These are phyloP conservation scores for Tyrannus savana DNA, from an alignment of 2,113 vertebrate genomes.

Conservation along the genomic window DNA sequence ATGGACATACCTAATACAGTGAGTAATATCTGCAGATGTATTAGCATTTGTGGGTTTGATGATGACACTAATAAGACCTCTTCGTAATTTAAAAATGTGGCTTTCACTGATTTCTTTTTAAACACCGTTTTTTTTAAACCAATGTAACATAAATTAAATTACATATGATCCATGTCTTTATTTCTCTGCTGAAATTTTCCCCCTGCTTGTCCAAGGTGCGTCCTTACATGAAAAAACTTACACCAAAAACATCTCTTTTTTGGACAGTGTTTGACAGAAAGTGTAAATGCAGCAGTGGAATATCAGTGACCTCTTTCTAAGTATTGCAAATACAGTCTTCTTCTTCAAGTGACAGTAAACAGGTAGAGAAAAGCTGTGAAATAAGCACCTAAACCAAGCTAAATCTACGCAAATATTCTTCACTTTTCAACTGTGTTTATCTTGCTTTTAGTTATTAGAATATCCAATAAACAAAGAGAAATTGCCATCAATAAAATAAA, in stretches of 20 bases:
- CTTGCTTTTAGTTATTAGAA: neutral
- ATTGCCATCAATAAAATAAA: neutral
- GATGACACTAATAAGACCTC: neutral
- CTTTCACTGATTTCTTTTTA: neutral
- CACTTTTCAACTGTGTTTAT: neutral
- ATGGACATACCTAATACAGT: neutral
- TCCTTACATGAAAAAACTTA: neutral
- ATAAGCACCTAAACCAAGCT: neutral
- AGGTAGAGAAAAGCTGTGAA: neutral
- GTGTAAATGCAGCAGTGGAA: neutral
- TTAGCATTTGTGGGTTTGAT: neutral
- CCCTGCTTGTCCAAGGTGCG: fast-evolving
- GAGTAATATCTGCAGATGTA: neutral
- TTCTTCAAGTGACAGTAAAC: neutral
- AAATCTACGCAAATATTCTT: neutral
- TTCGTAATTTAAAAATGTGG: neutral
- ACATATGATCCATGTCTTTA: neutral
- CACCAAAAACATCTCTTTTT: neutral
- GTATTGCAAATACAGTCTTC: neutral
- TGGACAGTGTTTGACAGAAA: neutral
- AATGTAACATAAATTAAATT: neutral
- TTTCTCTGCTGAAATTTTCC: neutral
- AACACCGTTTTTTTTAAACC: neutral
- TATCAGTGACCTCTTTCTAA: neutral
- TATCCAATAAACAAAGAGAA: neutral